A percentile compares a stretch with the other conserved stretches of the same genome.
These are phyloP conservation scores for Phrynosoma platyrhinos DNA, from an alignment of 2,113 vertebrate species.

Conservation along the genomic window DNA sequence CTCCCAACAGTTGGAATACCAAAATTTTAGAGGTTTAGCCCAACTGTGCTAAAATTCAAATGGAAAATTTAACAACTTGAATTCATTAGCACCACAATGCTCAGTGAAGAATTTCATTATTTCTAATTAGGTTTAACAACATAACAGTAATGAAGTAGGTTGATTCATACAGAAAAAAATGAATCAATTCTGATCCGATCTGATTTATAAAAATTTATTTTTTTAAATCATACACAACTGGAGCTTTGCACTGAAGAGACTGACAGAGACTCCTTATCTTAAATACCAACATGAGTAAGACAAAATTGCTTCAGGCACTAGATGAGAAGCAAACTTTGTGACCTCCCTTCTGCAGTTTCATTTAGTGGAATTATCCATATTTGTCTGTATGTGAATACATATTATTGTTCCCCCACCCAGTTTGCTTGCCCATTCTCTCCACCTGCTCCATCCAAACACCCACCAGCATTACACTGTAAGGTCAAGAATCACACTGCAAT, in stretches of 20 bases:
- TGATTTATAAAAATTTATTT: conserved; percentile 70
- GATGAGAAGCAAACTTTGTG: conserved; percentile 68
- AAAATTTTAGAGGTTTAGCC: background rate
- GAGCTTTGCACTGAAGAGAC: conserved; percentile 69
- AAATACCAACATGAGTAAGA: conserved; percentile 70
- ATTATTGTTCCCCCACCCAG: conserved; percentile 41
- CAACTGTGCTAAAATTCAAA: background rate
- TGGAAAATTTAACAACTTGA: background rate
- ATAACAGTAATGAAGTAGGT: background rate
- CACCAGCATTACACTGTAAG: conserved; percentile 67
- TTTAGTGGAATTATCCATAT: conserved; percentile 82
- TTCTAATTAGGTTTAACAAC: background rate
- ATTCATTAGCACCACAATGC: background rate
- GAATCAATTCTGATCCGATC: conserved; percentile 15
- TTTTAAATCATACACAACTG: conserved; percentile 69
- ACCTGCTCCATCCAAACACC: conserved; percentile 65
- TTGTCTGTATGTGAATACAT: conserved; percentile 54
- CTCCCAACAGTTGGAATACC: background rate
- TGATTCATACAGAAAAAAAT: background rate
- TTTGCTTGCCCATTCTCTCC: conserved; percentile 28
- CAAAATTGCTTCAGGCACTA: conserved; percentile 68
- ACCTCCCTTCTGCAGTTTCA: conserved; percentile 80
- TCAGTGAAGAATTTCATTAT: background rate
- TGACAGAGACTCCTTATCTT: conserved; percentile 65
- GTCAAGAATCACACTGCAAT: conserved; percentile 75